phyloP scores from a whole-genome alignment of 1,140 invertebrate species.

The Lineus longissimus region DNA sequence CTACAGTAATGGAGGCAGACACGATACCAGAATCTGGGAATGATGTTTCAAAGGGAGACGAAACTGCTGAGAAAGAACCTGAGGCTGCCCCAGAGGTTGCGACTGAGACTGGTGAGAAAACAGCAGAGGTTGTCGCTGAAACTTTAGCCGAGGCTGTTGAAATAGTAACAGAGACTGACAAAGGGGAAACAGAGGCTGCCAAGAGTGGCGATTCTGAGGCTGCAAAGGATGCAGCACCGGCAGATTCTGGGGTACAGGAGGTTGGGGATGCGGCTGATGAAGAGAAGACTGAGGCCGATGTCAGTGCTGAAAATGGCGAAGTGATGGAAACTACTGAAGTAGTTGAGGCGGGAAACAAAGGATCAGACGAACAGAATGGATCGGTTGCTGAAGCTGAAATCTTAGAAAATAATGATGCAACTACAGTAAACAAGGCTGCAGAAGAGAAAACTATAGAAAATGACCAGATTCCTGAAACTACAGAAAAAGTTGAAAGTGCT shows the following conservation, averaged over 20 bases:
- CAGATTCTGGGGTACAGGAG: background rate
- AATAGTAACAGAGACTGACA: background rate
- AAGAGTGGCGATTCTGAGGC: constrained; percentile 4
- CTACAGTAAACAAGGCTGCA: background rate
- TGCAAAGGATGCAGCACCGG: background rate
- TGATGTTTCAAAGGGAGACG: no score
- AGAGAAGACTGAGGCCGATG: constrained; percentile 27
- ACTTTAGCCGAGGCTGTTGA: background rate
- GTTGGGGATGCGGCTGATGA: no score
- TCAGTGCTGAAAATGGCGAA: background rate
- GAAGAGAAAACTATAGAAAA: background rate
- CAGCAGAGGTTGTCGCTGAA: background rate
- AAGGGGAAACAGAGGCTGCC: background rate
- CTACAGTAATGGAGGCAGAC: no score
- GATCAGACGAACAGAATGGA: constrained; percentile 9
- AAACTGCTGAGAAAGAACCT: no score
- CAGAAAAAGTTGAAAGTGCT: background rate
- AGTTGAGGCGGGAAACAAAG: background rate
- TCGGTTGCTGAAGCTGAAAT: constrained; percentile 29
- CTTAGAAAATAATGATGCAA: background rate
- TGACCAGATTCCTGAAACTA: background rate
- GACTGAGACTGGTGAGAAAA: no score
- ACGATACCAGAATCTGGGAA: no score
- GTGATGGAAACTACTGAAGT: background rate
- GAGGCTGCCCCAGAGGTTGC: no score